Evolutionary conservation across 2,113 vertebrate genomes (phyloP).

Genomic region (Lagopus leucura): DNA sequence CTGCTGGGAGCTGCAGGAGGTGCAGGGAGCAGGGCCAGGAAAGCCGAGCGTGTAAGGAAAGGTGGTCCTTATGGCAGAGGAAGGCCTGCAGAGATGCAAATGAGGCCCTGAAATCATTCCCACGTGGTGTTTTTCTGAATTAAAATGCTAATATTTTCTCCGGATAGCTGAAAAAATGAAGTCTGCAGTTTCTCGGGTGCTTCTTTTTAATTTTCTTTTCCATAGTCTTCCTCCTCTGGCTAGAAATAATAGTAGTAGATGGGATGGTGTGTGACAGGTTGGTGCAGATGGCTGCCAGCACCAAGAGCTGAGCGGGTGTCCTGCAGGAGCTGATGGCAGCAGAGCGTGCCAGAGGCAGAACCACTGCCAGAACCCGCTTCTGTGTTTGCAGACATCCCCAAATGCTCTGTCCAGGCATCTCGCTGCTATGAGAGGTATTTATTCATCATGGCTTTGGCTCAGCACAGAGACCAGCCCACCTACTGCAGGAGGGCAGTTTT

Average conservation of each 20-base stretch:
- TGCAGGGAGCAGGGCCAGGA: background rate
- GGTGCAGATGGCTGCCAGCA: background rate
- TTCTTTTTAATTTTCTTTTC: background rate
- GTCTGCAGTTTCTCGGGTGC: background rate
- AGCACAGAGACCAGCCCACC: background rate
- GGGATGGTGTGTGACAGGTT: background rate
- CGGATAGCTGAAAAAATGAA: background rate
- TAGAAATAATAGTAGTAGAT: background rate
- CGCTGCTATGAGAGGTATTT: background rate
- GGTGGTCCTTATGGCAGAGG: background rate
- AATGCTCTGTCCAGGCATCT: background rate
- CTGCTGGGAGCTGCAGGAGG: background rate
- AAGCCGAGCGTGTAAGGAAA: background rate
- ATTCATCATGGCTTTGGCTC: background rate
- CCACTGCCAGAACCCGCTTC: background rate
- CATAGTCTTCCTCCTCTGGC: background rate
- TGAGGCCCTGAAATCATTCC: background rate
- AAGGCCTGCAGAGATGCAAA: background rate
- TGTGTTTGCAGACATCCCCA: background rate
- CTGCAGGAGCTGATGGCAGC: background rate
- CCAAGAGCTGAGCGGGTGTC: background rate
- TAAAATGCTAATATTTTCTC: background rate
- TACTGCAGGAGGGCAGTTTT: fast-evolving
- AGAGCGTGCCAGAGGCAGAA: background rate
- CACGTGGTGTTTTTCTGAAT: background rate